These are phyloP conservation scores for Lasioglossum leucozonium DNA, from an alignment of 2,888 invertebrate species.

Conservation along the genomic window DNA sequence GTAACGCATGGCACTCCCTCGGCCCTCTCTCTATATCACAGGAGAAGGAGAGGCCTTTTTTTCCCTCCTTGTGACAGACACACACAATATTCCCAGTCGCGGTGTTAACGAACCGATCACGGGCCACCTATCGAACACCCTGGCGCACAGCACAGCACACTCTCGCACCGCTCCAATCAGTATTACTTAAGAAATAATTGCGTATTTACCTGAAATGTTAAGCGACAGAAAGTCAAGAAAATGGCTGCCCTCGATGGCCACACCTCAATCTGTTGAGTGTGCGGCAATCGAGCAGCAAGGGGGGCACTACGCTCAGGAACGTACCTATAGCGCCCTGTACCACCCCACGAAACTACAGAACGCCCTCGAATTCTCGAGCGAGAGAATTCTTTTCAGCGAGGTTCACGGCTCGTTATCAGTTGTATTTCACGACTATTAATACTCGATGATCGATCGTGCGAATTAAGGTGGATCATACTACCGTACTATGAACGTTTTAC, in stretches of 20 bases:
- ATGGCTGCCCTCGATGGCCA: conserved; percentile 82
- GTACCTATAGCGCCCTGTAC: neutral
- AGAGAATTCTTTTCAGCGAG: neutral
- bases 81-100: conserved; percentile 52
- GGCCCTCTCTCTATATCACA: conserved; percentile 64
- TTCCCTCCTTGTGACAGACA: conserved; percentile 61
- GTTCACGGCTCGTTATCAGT: neutral
- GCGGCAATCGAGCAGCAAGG: conserved; percentile 64
- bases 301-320: conserved; percentile 46
- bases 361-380: conserved; percentile 9
- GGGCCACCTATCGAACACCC: conserved; percentile 66
- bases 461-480: neutral
- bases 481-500: neutral
- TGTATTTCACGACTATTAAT: neutral
- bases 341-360: neutral
- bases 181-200: conserved; percentile 76
- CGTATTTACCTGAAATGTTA: conserved; percentile 82
- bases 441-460: neutral
- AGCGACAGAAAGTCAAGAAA: conserved; percentile 82
- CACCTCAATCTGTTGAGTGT: conserved; percentile 82
- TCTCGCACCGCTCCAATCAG: conserved; percentile 75
- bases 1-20: conserved; percentile 80
- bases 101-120: conserved; percentile 59
- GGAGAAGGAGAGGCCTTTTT: conserved; percentile 62
- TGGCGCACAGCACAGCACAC: conserved; percentile 76